Base-by-base conservation (phyloP, 2,113 vertebrate species). In the Orthonyx spaldingii region DNA sequence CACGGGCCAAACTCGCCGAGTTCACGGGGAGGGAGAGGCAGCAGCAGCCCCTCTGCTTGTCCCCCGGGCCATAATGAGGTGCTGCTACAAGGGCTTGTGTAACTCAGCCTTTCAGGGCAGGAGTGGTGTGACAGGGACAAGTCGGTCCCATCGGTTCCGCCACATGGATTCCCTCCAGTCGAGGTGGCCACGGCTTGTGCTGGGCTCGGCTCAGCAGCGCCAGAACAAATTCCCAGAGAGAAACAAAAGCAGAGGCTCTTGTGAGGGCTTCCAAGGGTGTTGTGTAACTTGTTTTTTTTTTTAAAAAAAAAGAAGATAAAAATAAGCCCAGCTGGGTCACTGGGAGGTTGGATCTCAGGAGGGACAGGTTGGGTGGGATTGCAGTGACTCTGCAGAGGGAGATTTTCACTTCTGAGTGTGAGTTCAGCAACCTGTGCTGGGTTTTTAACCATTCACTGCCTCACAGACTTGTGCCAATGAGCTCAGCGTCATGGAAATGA, bases 91-190 rank as follows among this genome's bases (percentile, higher is more conserved):
- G 92, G 9, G 44, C 72, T 94, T 70, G 78, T 35, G 24, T 55
- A 70, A 84, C 83, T 83, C 33, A 19, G 96, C 96, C 80, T 96
- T 95, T 94, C 93, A 94, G 78, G 93, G 94, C 75, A 13, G 77
- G 30, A 60, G 63, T 33, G 64, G 83, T 90, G 79, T 55, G 90
- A 33, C 46, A 22, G 59, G 92, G 77, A 39, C 76, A 84, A 84
- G 87, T 46, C 57, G 70, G 64, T 49, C 56, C 93, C 53, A 1
- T 84, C 32, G 13, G 72, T 95, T 94, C 94, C 94, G 74, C 68
- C 96, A 64, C 24, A 94, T 71, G 70, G 66, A 75, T 26, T 52
- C 52, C 35, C 90, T n/a, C 35, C n/a, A 74, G 88, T 5, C 39
- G 84, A 86, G 84, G 65, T 41, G 76, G 80, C 75, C 77, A 4